Evolutionary conservation across 2,113 vertebrate genomes (phyloP), one percentile per base, ranked within the genome.

Genomic region (Petromus typicus): DNA sequence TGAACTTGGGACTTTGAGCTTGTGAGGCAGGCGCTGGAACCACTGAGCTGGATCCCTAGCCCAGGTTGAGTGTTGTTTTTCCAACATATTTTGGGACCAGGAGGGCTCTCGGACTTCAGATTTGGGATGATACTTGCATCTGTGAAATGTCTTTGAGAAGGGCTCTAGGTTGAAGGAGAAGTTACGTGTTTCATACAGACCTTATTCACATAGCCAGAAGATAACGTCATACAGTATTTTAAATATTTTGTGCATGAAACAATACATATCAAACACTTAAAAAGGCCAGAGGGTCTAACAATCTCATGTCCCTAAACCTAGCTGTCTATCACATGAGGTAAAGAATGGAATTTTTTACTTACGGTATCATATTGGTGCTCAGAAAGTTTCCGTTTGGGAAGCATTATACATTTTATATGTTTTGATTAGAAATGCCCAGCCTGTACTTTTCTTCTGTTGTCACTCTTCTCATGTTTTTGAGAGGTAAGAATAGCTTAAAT

Each of bases 381-480:
- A 88, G 6, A 61, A 69, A 20, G 12, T 86, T 79, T 73, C 37
- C 11, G 27, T 61, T n/a, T 84, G 54, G 45, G n/a, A 37, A 78
- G n/a, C 34, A 81, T 30, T 82, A 59, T 43, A 13, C 6, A 48
- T 37, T 71, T 57, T 86, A 17, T 12, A 85, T 57, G 64, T 63
- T 79, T 76, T 32, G 23, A 54, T 1, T 89, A 27, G 22, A 3
- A 32, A 57, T 75, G n/a, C 2, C 73, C 45, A 94, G 23, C 67
- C 10, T 37, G 2, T 48, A n/a, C 54, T 86, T 90, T n/a, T 7
- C 27, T 94, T 4, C 32, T 66, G 0, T n/a, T 85, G n/a, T 82
- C 61, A 83, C 82, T 27, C 18, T 93, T 56, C 57, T 96, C 11
- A 67, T 94, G 14, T 54, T 89, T 97, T 79, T 96, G 34, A 84